These are phyloP conservation scores for Diceros bicornis DNA, from an alignment of 2,797 vertebrate genomes.

Conservation along the genomic window DNA sequence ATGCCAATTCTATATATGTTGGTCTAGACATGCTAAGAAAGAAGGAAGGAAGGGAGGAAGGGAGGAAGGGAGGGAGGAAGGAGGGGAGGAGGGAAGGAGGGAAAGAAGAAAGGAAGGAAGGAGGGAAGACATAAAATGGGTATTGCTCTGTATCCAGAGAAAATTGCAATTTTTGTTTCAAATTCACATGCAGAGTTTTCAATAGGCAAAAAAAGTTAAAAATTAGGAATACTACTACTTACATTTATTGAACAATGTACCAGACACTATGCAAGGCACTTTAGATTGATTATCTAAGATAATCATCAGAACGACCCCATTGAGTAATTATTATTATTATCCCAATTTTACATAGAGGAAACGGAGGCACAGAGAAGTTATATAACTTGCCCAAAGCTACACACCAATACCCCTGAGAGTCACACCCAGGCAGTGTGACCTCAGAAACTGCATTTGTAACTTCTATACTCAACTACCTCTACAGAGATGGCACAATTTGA, in stretches of 20 bases:
- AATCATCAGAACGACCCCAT: neutral
- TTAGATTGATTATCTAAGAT: neutral
- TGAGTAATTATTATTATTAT: neutral
- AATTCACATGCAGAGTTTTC: neutral
- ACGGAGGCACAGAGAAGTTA: neutral
- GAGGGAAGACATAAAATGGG: neutral
- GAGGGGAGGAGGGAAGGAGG: neutral
- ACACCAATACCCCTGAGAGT: accelerated
- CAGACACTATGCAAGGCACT: neutral
- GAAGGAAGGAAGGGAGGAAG: neutral
- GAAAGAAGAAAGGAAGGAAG: neutral
- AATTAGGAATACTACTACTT: neutral
- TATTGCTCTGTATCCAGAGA: neutral
- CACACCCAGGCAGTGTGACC: neutral
- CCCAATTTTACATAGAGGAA: neutral
- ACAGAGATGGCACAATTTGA: accelerated
- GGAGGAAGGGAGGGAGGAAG: no score
- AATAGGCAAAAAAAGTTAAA: neutral
- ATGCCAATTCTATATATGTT: neutral
- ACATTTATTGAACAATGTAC: neutral
- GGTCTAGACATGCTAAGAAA: neutral
- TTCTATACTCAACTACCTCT: neutral
- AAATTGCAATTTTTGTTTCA: constrained; percentile 11
- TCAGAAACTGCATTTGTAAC: neutral
- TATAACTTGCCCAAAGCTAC: neutral